Percentiles rank a stretch among this genome's conserved stretches.
phyloP scores from a whole-genome alignment of 2,113 vertebrate genomes.

The Empidonax alnorum region DNA sequence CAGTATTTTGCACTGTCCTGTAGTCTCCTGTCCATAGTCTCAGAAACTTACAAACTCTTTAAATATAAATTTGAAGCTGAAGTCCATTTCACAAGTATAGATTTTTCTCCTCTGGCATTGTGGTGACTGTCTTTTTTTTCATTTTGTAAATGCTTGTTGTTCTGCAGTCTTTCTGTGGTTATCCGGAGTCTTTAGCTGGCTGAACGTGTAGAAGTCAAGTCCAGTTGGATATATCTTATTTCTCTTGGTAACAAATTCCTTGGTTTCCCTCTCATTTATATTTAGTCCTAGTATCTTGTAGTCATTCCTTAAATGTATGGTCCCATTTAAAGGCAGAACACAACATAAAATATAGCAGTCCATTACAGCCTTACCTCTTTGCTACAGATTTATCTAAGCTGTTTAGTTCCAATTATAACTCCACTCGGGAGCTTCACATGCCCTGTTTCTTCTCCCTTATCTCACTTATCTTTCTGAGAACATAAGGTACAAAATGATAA shows the following conservation, averaged over 20 bases:
- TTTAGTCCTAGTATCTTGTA: neutral
- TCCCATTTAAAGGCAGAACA: constrained; percentile 35
- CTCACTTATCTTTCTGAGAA: constrained; percentile 48
- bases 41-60: neutral
- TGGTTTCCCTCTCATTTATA: neutral
- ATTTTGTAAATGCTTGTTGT: neutral
- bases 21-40: neutral
- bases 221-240: neutral
- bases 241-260: neutral
- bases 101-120: neutral
- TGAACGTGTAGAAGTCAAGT: neutral
- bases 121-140: neutral
- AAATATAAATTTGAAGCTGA: neutral
- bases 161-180: neutral
- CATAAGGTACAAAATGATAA: constrained; percentile 32
- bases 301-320: constrained; percentile 32
- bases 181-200: neutral
- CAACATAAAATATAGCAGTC: constrained; percentile 33
- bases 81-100: neutral
- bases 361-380: constrained; percentile 29
- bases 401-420: constrained; percentile 29
- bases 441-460: neutral
- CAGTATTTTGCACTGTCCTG: neutral
- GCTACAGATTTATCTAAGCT: constrained; percentile 37
- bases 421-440: neutral